These are phyloP conservation scores for Rhagophthalmus giganteus DNA, from an alignment of 2,888 invertebrate genomes.

Conservation along the genomic window DNA sequence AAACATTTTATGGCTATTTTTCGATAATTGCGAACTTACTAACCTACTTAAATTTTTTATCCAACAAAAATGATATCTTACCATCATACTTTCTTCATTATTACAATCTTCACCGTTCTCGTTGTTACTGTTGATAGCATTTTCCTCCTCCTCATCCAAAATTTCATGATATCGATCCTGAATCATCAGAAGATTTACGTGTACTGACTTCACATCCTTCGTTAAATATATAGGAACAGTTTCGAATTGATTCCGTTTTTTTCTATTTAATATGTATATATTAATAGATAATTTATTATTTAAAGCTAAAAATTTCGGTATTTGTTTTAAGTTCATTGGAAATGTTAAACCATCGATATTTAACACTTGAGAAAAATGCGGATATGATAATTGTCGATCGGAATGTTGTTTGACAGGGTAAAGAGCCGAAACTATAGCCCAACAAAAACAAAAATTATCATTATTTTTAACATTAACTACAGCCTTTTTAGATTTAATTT, in stretches of 20 bases:
- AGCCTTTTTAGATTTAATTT: conserved; percentile 2
- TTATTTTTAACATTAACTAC: conserved; percentile 31
- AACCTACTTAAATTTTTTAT: conserved; percentile 27
- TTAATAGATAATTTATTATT: conserved; percentile 34
- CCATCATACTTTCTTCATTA: too few species aligned
- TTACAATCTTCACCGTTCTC: too few species aligned
- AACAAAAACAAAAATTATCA: conserved; percentile 34
- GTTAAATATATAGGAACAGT: background rate
- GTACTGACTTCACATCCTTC: background rate
- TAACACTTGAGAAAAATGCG: conserved; percentile 20
- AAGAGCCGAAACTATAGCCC: conserved; percentile 30
- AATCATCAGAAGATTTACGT: conserved; percentile 3
- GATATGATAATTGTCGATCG: conserved; percentile 20
- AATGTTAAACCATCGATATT: conserved; percentile 24
- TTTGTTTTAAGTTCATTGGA: conserved; percentile 13
- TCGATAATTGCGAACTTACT: too few species aligned
- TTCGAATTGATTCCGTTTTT: conserved; percentile 1
- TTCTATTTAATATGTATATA: conserved; percentile 32
- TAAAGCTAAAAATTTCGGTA: conserved; percentile 32
- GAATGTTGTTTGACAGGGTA: conserved; percentile 10
- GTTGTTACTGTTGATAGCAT: conserved; percentile 5
- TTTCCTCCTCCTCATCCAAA: background rate
- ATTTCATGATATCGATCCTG: too few species aligned
- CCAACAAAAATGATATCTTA: too few species aligned
- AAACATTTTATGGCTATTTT: conserved; percentile 7